These are phyloP conservation scores for Silurus asotus DNA, from an alignment of 2,113 vertebrate genomes.

Conservation along the genomic window DNA sequence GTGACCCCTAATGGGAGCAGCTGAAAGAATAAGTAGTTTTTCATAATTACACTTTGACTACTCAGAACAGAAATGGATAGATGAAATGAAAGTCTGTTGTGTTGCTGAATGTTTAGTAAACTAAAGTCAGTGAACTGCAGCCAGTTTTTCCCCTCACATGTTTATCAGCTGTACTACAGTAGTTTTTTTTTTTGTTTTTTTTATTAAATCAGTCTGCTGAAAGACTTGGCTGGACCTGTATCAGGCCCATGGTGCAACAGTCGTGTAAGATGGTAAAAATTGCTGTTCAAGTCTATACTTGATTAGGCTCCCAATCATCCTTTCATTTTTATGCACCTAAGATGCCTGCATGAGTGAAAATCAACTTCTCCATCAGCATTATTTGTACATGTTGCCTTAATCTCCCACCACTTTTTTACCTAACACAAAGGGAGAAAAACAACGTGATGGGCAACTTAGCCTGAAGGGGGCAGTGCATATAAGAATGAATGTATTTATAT, in stretches of 20 bases:
- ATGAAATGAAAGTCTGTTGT: background rate
- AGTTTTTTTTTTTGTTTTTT: background rate
- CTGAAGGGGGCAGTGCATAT: background rate
- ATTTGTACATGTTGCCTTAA: background rate
- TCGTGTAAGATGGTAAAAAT: background rate
- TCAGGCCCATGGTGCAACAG: background rate
- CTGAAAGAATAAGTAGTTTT: too few species aligned
- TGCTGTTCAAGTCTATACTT: background rate
- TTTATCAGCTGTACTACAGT: background rate
- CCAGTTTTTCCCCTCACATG: background rate
- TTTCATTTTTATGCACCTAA: background rate
- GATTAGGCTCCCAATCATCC: background rate
- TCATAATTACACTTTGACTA: background rate
- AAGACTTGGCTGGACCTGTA: background rate
- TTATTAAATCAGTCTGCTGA: background rate
- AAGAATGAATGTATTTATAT: background rate
- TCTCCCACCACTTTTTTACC: background rate
- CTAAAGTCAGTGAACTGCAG: background rate
- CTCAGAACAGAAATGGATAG: background rate
- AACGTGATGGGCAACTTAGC: background rate
- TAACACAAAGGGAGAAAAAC: background rate
- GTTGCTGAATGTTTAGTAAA: background rate
- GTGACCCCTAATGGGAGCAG: too few species aligned
- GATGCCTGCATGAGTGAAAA: background rate
- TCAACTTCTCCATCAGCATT: background rate